A percentile compares a stretch with the other conserved stretches of the same genome.
phyloP scores from a whole-genome alignment of 1,140 invertebrate genomes.

The Drosophila equinoxialis region DNA sequence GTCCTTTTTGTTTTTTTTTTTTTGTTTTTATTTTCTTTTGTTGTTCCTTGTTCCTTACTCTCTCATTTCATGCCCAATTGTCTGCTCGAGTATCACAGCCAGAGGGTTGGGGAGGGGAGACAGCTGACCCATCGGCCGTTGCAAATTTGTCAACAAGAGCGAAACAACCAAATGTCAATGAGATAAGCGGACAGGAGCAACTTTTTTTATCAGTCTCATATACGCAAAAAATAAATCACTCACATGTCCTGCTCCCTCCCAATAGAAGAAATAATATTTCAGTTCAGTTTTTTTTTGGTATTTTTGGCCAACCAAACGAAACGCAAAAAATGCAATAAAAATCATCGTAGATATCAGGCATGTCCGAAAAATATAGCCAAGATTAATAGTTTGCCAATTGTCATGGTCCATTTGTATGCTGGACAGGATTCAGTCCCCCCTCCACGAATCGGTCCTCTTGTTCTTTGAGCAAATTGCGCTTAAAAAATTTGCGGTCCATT shows the following conservation, averaged over 20 bases:
- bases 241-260: slow-evolving; percentile 35
- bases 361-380: slow-evolving; percentile 48
- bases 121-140: slow-evolving; percentile 35
- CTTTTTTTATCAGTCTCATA: slow-evolving; percentile 54
- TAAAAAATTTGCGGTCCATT: slow-evolving; percentile 69
- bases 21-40: no score
- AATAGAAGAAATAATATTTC: slow-evolving; percentile 14
- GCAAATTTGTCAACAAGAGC: slow-evolving; percentile 70
- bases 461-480: slow-evolving; percentile 51
- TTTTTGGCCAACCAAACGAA: background rate
- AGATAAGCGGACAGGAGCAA: slow-evolving; percentile 65
- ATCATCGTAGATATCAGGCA: slow-evolving; percentile 50
- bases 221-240: slow-evolving; percentile 66
- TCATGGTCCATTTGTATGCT: slow-evolving; percentile 66
- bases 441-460: background rate
- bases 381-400: slow-evolving; percentile 63
- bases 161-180: slow-evolving; percentile 61
- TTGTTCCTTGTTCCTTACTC: slow-evolving; percentile 8
- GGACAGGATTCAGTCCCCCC: slow-evolving; percentile 26
- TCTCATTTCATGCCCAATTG: slow-evolving; percentile 62
- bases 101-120: no score
- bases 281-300: background rate
- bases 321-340: slow-evolving; percentile 63
- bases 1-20: slow-evolving; percentile 28
- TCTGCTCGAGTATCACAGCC: slow-evolving; percentile 15